Evolutionary conservation across 37 sponge, comb jelly and placozoan genomes (phyloP).

Genomic region (Halichondria panicea): DNA sequence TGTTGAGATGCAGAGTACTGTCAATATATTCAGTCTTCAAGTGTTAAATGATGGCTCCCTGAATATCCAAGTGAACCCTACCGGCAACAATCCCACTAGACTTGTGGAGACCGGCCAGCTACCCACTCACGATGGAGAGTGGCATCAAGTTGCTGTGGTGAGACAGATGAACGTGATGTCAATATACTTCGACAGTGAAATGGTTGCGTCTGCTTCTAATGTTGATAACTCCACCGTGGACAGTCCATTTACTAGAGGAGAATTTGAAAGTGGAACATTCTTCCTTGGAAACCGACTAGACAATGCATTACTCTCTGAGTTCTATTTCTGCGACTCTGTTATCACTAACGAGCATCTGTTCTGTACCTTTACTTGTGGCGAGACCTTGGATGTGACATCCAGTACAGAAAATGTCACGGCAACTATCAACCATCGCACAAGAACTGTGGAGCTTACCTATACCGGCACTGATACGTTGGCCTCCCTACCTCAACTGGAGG

Average conservation of each 20-base stretch:
- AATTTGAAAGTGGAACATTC: conserved; percentile 14
- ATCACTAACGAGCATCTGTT: conserved; percentile 3
- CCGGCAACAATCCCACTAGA: not conserved
- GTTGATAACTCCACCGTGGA: not conserved
- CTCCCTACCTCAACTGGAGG: conserved; percentile 19
- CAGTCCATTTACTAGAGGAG: not conserved
- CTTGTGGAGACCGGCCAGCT: conserved; percentile 3
- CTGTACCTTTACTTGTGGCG: conserved; percentile 63
- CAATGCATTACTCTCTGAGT: conserved; percentile 22
- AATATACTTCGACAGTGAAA: conserved; percentile 35
- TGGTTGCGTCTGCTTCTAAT: not conserved
- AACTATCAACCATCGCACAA: conserved; percentile 20
- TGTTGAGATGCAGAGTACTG: conserved; percentile 14
- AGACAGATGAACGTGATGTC: not conserved
- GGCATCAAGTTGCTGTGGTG: conserved; percentile 40
- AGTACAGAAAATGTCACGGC: conserved; percentile 17
- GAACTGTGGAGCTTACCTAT: conserved; percentile 45
- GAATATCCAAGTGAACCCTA: not conserved
- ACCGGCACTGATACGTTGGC: conserved; percentile 20
- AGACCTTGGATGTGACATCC: conserved; percentile 10
- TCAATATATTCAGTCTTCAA: conserved; percentile 8
- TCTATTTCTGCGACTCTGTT: conserved; percentile 41
- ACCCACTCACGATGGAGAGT: conserved; percentile 16
- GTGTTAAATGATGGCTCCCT: conserved; percentile 18
- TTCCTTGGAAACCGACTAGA: conserved; percentile 26